Percentiles rank a stretch among this genome's conserved stretches.
Evolutionary conservation across 2,888 invertebrate genomes (phyloP).

Genomic region (Agonopterix arenella): DNA sequence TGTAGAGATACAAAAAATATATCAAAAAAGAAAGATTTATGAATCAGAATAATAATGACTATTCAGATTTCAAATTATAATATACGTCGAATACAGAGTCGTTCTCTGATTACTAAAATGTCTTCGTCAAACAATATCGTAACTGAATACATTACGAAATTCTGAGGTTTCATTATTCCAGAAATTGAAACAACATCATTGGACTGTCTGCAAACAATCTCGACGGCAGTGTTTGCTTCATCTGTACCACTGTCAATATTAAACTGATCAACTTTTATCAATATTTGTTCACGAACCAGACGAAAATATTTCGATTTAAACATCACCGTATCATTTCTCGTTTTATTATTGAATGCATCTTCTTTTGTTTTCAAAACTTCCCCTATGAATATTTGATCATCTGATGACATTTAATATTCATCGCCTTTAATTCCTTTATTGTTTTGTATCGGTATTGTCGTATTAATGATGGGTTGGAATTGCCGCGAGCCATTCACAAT

Average conservation of each 20-base stretch:
- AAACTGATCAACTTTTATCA: conserved; percentile 30
- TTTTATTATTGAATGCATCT: conserved; percentile 6
- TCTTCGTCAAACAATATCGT: too few relatives aligned
- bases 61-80: too few relatives aligned
- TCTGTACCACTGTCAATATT: conserved; percentile 25
- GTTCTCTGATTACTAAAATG: too few relatives aligned
- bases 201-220: not conserved
- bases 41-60: too few relatives aligned
- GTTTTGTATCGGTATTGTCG: conserved; percentile 11
- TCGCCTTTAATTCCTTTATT: conserved; percentile 12
- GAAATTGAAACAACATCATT: not conserved
- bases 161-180: too few relatives aligned
- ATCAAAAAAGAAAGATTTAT: too few relatives aligned
- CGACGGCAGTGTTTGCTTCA: conserved; percentile 18
- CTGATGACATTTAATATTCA: conserved; percentile 13
- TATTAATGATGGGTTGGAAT: conserved; percentile 20
- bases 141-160: not conserved
- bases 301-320: conserved; percentile 12
- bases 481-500: conserved; percentile 11
- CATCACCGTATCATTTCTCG: conserved; percentile 1
- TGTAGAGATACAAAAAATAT: too few relatives aligned
- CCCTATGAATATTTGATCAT: conserved; percentile 13
- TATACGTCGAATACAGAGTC: too few relatives aligned
- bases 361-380: conserved; percentile 13
- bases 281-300: conserved; percentile 24